Percentiles rank a stretch among this genome's conserved stretches.
Conservation (phyloP, 2,113 vertebrate genomes). For the Labeo catla region DNA sequence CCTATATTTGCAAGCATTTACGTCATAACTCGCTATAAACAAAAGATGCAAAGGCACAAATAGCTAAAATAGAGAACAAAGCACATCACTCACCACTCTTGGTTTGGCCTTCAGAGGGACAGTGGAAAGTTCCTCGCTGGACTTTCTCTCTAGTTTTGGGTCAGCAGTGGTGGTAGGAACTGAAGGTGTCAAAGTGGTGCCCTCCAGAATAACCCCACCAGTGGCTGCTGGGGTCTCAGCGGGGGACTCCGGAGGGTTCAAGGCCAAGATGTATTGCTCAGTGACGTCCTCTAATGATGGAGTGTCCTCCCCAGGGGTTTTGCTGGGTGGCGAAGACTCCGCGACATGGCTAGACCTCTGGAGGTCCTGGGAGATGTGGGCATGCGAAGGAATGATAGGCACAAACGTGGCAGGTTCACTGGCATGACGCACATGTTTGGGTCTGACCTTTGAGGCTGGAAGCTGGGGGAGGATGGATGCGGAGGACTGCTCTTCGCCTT, state of each 20-base stretch:
- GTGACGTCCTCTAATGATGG: constrained; percentile 88
- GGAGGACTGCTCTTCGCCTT: constrained; percentile 49
- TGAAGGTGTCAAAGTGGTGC: constrained; percentile 67
- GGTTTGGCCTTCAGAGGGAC: constrained; percentile 83
- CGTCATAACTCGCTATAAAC: not conserved
- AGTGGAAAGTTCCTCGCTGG: constrained; percentile 73
- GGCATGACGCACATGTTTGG: constrained; percentile 87
- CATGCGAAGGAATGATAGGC: constrained; percentile 80
- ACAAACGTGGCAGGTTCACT: constrained; percentile 87
- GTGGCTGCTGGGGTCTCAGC: constrained; percentile 57
- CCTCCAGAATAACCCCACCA: constrained; percentile 65
- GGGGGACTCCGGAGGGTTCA: constrained; percentile 72
- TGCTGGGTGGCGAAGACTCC: constrained; percentile 63
- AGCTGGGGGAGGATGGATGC: constrained; percentile 54
- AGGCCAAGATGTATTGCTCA: constrained; percentile 84
- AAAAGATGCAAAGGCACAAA: not conserved
- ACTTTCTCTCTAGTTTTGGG: constrained; percentile 71
- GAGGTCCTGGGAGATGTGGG: constrained; percentile 66
- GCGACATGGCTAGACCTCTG: constrained; percentile 60
- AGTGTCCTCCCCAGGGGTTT: constrained; percentile 68
- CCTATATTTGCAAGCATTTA: not conserved
- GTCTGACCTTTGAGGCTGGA: constrained; percentile 68
- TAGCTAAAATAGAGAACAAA: not conserved
- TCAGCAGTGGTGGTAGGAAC: constrained; percentile 70
- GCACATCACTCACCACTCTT: constrained; percentile 87